These are phyloP conservation scores for Sebastes minor DNA, from an alignment of 2,797 vertebrate genomes.

Conservation along the genomic window DNA sequence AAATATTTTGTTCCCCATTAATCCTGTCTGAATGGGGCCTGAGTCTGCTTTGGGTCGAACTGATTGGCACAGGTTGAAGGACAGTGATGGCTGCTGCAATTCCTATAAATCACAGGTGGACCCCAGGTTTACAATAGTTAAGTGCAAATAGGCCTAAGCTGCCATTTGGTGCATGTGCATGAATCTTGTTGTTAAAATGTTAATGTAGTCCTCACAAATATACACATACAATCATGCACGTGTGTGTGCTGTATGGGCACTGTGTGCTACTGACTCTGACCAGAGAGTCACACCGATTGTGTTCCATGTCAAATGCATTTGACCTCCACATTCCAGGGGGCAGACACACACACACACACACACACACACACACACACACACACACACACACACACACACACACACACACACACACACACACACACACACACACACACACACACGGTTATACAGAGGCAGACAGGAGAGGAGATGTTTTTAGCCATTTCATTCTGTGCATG, in stretches of 20 bases:
- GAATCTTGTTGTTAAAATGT: not conserved
- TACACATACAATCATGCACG: not conserved
- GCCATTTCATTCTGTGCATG: slow-evolving; percentile 24
- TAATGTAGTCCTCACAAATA: not conserved
- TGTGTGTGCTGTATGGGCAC: not conserved
- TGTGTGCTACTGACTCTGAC: slow-evolving; percentile 4
- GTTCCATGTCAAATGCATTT: slow-evolving; percentile 54
- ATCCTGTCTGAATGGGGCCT: slow-evolving; percentile 18
- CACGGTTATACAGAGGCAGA: slow-evolving; percentile 22
- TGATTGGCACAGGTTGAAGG: slow-evolving; percentile 23
- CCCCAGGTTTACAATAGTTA: slow-evolving; percentile 13
- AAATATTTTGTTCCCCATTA: slow-evolving; percentile 20
- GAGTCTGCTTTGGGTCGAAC: not conserved
- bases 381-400: not conserved
- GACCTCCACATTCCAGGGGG: slow-evolving; percentile 25
- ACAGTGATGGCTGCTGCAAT: slow-evolving; percentile 13
- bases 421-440: slow-evolving; percentile 7
- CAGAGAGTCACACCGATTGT: slow-evolving; percentile 36
- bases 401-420: slow-evolving; percentile 7
- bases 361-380: slow-evolving; percentile 1
- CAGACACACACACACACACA: not conserved
- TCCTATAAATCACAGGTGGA: slow-evolving; percentile 19
- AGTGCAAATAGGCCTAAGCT: slow-evolving; percentile 8
- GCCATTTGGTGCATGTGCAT: not conserved
- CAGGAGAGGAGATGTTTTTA: not conserved